Evolutionary conservation across 2,888 invertebrate genomes (phyloP).

Genomic region (Branchipolynoe longqiensis): DNA sequence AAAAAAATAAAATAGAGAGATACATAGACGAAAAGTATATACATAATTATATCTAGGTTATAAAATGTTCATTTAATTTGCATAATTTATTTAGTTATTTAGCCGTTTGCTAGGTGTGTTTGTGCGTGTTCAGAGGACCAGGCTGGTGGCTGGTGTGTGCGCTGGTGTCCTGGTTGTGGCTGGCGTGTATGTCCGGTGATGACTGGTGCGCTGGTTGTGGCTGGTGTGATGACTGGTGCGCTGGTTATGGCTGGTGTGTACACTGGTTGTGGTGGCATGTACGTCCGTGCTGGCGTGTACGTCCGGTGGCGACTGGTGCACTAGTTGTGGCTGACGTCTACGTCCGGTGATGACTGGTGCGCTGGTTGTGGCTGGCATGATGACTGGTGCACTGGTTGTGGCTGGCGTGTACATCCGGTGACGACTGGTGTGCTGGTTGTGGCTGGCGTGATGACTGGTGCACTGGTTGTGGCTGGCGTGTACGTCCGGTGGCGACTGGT

Average conservation of each 20-base stretch:
- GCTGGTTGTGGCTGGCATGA: no score
- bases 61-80: conserved; percentile 51
- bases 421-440: neutral
- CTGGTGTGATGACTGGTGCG: no score
- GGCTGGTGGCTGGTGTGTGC: neutral
- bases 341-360: neutral
- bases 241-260: no score
- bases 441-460: neutral
- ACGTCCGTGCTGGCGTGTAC: neutral
- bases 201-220: no score
- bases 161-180: neutral
- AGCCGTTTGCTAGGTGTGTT: conserved; percentile 7
- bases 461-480: neutral
- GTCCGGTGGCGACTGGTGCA: neutral
- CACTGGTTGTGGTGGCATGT: no score
- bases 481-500: neutral
- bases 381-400: no score
- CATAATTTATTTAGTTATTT: conserved; percentile 40
- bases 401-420: no score
- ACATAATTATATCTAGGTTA: conserved; percentile 30
- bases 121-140: neutral
- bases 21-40: neutral
- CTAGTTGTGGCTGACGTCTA: neutral
- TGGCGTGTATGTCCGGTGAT: neutral
- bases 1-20: no score